phyloP scores from a whole-genome alignment of 2,113 vertebrate species.

The Lampris megalopsis region DNA sequence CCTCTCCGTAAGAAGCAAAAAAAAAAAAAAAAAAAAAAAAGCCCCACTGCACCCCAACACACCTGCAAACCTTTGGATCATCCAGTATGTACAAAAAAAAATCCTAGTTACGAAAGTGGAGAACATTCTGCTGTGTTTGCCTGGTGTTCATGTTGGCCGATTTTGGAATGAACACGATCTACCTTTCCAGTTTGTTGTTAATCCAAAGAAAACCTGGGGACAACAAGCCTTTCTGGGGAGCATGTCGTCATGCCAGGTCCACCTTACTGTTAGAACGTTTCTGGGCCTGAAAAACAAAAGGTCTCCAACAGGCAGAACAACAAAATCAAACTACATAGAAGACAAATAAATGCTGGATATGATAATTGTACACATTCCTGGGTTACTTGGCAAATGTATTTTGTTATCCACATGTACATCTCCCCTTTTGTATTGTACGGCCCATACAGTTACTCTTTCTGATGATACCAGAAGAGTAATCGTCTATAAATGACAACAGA shows the following conservation, averaged over 20 bases:
- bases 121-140: conserved; percentile 46
- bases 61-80: conserved; percentile 12
- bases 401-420: conserved; percentile 44
- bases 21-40: not conserved
- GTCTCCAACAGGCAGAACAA: no score
- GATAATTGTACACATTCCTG: conserved; percentile 42
- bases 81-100: not conserved
- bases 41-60: no score
- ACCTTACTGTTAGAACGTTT: no score
- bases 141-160: conserved; percentile 30
- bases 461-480: conserved; percentile 50
- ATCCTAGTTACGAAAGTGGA: not conserved
- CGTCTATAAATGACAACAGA: conserved; percentile 26
- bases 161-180: not conserved
- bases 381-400: conserved; percentile 28
- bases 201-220: not conserved
- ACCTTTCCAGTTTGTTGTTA: not conserved
- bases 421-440: conserved; percentile 51
- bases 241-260: no score
- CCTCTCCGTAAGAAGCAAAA: conserved; percentile 63
- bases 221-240: no score
- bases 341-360: not conserved
- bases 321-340: not conserved
- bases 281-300: no score
- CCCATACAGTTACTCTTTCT: no score